Percentiles rank a stretch among this genome's conserved stretches.
These are phyloP conservation scores for Chamaea fasciata DNA, from an alignment of 2,113 vertebrate species.

Conservation along the genomic window DNA sequence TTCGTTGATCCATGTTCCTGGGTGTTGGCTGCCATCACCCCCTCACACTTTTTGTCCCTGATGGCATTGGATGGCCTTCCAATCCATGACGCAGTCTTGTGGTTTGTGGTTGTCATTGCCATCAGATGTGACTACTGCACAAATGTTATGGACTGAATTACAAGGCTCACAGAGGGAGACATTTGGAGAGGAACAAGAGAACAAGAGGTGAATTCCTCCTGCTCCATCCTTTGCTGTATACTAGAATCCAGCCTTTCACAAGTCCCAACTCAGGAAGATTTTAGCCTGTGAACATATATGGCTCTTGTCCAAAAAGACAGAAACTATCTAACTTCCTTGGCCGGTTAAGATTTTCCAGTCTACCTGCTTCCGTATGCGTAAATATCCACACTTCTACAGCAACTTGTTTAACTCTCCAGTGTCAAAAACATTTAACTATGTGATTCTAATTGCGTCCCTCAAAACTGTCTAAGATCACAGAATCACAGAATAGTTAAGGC, in stretches of 20 bases:
- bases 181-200: neutral
- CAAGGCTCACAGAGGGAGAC: accelerated
- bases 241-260: neutral
- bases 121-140: neutral
- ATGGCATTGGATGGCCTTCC: accelerated
- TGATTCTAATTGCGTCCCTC: neutral
- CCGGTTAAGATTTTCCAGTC: neutral
- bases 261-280: neutral
- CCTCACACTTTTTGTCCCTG: neutral
- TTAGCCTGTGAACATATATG: neutral
- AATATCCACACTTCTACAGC: neutral
- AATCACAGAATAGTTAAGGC: neutral
- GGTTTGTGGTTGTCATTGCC: neutral
- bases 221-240: neutral
- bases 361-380: neutral
- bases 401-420: neutral
- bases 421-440: neutral
- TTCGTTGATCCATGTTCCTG: accelerated
- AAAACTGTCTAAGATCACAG: neutral
- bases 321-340: neutral
- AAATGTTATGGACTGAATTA: neutral
- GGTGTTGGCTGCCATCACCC: no score
- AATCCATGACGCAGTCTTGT: no score
- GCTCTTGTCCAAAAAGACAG: neutral
- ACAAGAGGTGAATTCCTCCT: neutral